Conservation (phyloP, 1,140 invertebrate genomes). For the Drosophila carrolli region DNA sequence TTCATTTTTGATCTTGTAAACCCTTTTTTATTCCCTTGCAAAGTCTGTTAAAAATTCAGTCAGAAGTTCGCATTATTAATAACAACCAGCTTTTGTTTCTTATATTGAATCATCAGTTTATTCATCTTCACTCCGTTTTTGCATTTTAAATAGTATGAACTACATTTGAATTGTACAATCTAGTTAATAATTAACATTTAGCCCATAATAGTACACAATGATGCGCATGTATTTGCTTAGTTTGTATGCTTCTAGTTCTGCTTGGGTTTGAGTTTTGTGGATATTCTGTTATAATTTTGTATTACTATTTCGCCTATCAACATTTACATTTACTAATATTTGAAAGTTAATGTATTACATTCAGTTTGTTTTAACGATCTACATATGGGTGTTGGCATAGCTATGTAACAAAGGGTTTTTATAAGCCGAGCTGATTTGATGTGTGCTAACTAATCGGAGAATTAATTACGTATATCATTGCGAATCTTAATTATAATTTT, state of each 20-base stretch:
- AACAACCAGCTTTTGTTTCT: constrained; percentile 34
- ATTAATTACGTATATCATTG: constrained; percentile 69
- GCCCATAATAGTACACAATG: constrained; percentile 79
- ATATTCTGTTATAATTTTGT: constrained; percentile 29
- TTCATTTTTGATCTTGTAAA: too few relatives aligned
- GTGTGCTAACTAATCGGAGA: constrained; percentile 54
- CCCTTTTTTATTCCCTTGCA: too few relatives aligned
- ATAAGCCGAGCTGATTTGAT: constrained; percentile 29
- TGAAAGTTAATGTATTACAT: constrained; percentile 72
- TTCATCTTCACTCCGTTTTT: constrained; percentile 65
- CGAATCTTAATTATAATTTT: constrained; percentile 54
- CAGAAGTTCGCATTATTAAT: not conserved
- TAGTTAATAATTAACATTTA: constrained; percentile 82
- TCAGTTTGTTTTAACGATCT: constrained; percentile 50
- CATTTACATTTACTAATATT: constrained; percentile 75
- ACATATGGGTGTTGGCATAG: constrained; percentile 18
- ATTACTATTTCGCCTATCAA: constrained; percentile 67
- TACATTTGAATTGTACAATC: constrained; percentile 81
- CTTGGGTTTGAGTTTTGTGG: constrained; percentile 22
- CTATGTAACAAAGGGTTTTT: constrained; percentile 51
- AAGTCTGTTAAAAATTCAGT: too few relatives aligned
- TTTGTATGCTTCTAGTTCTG: constrained; percentile 23
- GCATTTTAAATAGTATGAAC: constrained; percentile 81
- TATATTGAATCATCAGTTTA: constrained; percentile 53
- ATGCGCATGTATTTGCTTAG: constrained; percentile 55